These are phyloP conservation scores for Sprattus sprattus DNA, from an alignment of 2,113 vertebrate species.

Conservation along the genomic window DNA sequence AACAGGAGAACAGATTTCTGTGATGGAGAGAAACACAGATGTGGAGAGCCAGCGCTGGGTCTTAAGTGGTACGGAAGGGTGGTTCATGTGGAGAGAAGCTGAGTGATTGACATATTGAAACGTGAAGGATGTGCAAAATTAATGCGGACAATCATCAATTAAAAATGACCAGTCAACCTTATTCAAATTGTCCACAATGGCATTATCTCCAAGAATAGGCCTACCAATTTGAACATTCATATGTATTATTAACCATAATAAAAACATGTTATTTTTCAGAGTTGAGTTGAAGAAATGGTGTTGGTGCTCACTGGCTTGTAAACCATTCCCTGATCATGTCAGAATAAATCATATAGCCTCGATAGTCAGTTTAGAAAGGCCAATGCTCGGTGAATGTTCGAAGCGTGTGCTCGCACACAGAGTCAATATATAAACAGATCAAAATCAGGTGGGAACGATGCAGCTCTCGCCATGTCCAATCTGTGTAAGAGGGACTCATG, in stretches of 20 bases:
- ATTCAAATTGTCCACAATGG: constrained; percentile 1
- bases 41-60: neutral
- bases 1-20: neutral
- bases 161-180: constrained; percentile 14
- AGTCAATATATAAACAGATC: neutral
- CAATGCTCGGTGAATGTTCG: neutral
- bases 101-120: neutral
- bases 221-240: neutral
- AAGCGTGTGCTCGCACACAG: too few relatives aligned
- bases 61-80: neutral
- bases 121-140: neutral
- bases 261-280: neutral
- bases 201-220: neutral
- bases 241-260: neutral
- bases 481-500: neutral
- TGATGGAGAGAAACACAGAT: constrained; percentile 7
- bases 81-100: neutral
- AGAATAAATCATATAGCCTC: neutral
- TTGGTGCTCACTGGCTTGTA: neutral
- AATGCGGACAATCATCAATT: neutral
- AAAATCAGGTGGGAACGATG: neutral
- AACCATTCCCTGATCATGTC: neutral
- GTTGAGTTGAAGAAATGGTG: neutral
- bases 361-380: neutral
- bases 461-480: neutral